phyloP scores from a whole-genome alignment of 2,888 invertebrate genomes.

The Gari tellinella region DNA sequence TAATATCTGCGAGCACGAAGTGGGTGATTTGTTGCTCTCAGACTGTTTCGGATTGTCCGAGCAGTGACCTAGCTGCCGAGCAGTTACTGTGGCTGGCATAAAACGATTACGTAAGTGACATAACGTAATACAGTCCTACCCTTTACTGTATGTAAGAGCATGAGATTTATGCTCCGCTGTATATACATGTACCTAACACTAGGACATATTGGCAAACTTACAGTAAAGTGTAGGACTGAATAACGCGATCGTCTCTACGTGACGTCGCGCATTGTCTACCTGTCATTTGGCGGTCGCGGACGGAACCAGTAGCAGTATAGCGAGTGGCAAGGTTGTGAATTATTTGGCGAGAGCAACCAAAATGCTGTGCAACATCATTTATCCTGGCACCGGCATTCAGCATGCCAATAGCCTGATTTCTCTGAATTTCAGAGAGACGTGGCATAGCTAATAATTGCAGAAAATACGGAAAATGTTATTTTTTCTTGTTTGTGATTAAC shows the following conservation, averaged over 20 bases:
- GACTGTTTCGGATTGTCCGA: constrained; percentile 10
- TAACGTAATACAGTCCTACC: no score
- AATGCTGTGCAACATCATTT: constrained; percentile 17
- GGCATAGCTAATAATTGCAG: no score
- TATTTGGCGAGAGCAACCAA: constrained; percentile 15
- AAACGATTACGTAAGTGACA: constrained; percentile 11
- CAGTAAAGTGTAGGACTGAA: no score
- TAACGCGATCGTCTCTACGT: constrained; percentile 5
- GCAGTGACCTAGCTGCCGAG: constrained; percentile 7
- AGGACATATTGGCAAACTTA: no score
- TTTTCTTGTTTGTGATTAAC: constrained; percentile 11
- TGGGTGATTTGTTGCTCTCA: neutral
- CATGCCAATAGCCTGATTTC: constrained; percentile 12
- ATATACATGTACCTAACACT: no score
- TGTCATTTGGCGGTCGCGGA: constrained; percentile 2
- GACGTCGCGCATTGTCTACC: neutral
- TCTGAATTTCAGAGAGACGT: no score
- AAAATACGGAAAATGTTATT: no score
- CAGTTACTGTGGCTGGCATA: constrained; percentile 10
- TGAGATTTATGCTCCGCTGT: no score
- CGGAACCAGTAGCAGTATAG: constrained; percentile 1
- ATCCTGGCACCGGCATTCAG: constrained; percentile 8
- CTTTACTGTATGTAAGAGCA: no score
- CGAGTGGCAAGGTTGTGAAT: constrained; percentile 4
- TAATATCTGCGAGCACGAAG: neutral